phyloP scores from a whole-genome alignment of 2,797 vertebrate species.

The Ctenopoma kingsleyae region DNA sequence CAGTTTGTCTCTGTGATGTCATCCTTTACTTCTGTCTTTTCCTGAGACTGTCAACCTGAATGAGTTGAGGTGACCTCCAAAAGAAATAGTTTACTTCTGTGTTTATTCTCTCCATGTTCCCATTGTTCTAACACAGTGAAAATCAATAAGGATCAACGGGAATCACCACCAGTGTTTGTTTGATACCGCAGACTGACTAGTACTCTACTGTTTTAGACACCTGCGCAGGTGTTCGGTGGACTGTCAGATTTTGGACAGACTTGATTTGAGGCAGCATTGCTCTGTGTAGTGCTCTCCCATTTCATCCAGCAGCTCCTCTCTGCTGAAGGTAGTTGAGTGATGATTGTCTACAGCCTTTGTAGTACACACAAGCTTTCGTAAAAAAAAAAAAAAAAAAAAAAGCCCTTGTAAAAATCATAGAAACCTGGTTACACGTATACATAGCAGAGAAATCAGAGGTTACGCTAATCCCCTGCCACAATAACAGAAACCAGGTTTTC shows the following conservation, averaged over 20 bases:
- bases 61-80: constrained; percentile 57
- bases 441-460: too few relatives aligned
- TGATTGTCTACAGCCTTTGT: too few relatives aligned
- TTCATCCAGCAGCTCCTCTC: too few relatives aligned
- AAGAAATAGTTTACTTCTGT: constrained; percentile 26
- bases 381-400: too few relatives aligned
- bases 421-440: not conserved
- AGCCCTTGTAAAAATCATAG: too few relatives aligned
- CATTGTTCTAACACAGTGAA: constrained; percentile 1
- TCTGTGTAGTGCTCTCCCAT: too few relatives aligned
- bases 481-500: too few relatives aligned
- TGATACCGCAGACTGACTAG: constrained; percentile 7
- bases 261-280: not conserved
- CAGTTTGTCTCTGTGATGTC: constrained; percentile 59
- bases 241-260: not conserved
- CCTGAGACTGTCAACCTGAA: constrained; percentile 55
- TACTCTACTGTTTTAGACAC: not conserved
- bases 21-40: constrained; percentile 59
- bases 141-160: constrained; percentile 31
- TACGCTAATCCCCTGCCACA: too few relatives aligned
- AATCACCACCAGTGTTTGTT: not conserved
- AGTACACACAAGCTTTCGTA: too few relatives aligned
- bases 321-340: too few relatives aligned
- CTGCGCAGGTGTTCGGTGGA: not conserved
- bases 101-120: not conserved